Conservation (phyloP, 2,888 invertebrate species). For the Tipula unca region DNA sequence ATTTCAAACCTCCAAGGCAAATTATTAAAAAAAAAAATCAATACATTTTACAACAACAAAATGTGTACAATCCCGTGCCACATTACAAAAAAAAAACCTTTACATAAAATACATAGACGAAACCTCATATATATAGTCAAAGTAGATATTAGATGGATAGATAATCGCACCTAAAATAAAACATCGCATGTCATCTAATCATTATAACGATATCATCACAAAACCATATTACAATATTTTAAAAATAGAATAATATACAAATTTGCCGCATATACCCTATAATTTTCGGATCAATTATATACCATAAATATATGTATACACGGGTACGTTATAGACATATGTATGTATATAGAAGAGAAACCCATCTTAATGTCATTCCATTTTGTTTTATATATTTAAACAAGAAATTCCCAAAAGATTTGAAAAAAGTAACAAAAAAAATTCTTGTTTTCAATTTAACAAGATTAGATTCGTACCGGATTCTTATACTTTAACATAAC, state of each 20-base stretch:
- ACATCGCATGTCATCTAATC: constrained; percentile 14
- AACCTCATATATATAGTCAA: neutral
- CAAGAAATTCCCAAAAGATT: neutral
- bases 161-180: constrained; percentile 8
- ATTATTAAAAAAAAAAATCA: neutral
- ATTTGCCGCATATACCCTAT: constrained; percentile 8
- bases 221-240: neutral
- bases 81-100: neutral
- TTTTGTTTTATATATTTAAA: neutral
- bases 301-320: neutral
- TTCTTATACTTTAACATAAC: neutral
- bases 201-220: constrained; percentile 4
- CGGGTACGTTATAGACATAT: neutral
- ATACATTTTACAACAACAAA: neutral
- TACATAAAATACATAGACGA: neutral
- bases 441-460: neutral
- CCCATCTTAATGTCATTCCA: neutral
- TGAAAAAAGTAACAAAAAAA: no score
- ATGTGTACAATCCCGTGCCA: neutral
- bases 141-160: neutral
- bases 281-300: neutral
- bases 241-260: neutral
- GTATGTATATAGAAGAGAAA: neutral
- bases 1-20: neutral
- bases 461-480: neutral